These are phyloP conservation scores for Pseudomugil tenellus DNA, from an alignment of 2,797 vertebrate species.

Conservation along the genomic window DNA sequence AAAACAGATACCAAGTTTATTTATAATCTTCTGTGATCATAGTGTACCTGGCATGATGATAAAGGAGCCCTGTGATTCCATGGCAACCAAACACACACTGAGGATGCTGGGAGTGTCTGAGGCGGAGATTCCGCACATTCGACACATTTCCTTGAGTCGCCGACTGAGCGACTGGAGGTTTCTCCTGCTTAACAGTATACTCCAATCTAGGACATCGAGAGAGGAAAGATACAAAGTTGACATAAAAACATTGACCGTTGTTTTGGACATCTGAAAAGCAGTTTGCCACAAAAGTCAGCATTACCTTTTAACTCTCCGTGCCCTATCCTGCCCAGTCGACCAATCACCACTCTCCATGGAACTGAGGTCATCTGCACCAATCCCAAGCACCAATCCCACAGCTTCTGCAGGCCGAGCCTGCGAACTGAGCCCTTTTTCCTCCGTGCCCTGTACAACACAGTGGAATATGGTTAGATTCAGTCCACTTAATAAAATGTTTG, in stretches of 20 bases:
- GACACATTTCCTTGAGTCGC: constrained; percentile 96
- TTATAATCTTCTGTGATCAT: constrained; percentile 25
- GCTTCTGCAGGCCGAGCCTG: constrained; percentile 94
- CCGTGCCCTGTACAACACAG: constrained; percentile 84
- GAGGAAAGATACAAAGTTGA: constrained; percentile 4
- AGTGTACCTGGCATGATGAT: constrained; percentile 96
- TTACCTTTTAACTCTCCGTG: constrained; percentile 97
- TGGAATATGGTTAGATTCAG: not conserved
- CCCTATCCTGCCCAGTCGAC: constrained; percentile 95
- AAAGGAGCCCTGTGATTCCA: constrained; percentile 98
- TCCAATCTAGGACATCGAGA: constrained; percentile 88
- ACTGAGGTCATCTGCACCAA: constrained; percentile 98
- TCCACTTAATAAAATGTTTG: not conserved
- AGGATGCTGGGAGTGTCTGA: constrained; percentile 98
- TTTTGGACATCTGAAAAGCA: not conserved
- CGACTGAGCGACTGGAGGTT: constrained; percentile 96
- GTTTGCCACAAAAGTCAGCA: not conserved
- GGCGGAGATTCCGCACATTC: constrained; percentile 98
- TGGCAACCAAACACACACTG: constrained; percentile 96
- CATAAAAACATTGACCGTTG: not conserved
- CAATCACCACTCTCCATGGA: constrained; percentile 98
- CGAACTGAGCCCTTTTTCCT: constrained; percentile 98
- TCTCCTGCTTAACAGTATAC: constrained; percentile 94
- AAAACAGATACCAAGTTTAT: constrained; percentile 25
- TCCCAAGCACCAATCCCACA: constrained; percentile 98